phyloP scores from a whole-genome alignment of 2,113 vertebrate genomes.

The Passer domesticus region DNA sequence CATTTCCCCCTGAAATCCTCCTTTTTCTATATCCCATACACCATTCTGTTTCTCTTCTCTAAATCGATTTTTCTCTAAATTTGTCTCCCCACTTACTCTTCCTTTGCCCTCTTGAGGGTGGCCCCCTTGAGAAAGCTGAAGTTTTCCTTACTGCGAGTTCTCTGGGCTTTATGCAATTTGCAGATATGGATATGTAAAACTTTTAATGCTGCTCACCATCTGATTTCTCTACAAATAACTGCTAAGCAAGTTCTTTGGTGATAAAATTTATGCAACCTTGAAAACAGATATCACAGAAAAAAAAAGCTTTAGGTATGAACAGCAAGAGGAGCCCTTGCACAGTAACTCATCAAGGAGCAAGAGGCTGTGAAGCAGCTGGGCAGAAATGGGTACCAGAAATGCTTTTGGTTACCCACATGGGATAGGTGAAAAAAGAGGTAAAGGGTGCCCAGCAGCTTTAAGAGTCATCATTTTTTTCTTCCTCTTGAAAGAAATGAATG shows the following conservation, averaged over 20 bases:
- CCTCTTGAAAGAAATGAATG: not conserved
- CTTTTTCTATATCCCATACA: not conserved
- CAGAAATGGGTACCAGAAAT: not conserved
- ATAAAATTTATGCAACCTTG: not conserved
- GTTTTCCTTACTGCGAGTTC: not conserved
- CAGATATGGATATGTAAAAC: not conserved
- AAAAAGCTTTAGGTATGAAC: not conserved
- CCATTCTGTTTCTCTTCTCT: not conserved
- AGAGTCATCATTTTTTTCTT: not conserved
- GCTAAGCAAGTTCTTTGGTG: not conserved
- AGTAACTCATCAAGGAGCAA: accelerated
- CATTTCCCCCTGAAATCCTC: not conserved
- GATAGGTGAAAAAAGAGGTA: not conserved
- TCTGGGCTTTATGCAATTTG: not conserved
- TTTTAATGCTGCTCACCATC: not conserved
- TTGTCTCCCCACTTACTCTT: not conserved
- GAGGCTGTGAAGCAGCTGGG: not conserved
- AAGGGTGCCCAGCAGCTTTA: not conserved
- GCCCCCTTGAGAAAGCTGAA: not conserved
- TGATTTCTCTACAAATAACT: not conserved
- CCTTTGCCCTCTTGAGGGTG: not conserved
- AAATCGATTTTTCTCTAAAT: not conserved
- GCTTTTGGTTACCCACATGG: not conserved
- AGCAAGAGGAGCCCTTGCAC: not conserved
- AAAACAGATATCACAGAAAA: not conserved